Percentiles rank a stretch among this genome's conserved stretches.
Conservation (phyloP, 2,888 invertebrate species). For the Helicoverpa assulta region DNA sequence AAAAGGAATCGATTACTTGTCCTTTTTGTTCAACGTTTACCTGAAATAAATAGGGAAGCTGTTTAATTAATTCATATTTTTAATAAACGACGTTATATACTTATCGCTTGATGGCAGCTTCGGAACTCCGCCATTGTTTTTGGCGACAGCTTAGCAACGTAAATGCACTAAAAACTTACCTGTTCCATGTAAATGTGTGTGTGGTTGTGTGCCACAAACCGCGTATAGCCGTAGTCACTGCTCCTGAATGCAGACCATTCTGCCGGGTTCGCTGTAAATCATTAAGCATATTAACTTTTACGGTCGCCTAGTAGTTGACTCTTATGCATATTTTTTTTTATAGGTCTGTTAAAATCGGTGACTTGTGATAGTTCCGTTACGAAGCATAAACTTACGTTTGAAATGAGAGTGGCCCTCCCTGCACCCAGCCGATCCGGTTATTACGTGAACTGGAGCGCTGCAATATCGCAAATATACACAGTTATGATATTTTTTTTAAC, state of each 20-base stretch:
- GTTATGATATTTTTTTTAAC: background rate
- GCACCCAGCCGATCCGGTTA: constrained; percentile 88
- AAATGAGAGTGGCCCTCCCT: constrained; percentile 93
- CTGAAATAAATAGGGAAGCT: constrained; percentile 71
- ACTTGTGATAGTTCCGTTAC: background rate
- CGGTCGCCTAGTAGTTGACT: too few relatives aligned
- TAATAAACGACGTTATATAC: background rate
- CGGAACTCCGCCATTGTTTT: too few relatives aligned
- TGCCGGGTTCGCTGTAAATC: constrained; percentile 86
- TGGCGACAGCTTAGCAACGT: too few relatives aligned
- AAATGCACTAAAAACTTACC: constrained; percentile 76
- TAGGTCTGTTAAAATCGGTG: too few relatives aligned
- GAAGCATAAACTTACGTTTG: constrained; percentile 77
- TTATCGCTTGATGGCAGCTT: too few relatives aligned
- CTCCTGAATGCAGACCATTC: constrained; percentile 92
- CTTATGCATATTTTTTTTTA: too few relatives aligned
- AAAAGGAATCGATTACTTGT: constrained; percentile 92
- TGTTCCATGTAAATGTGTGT: constrained; percentile 98
- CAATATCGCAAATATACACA: constrained; percentile 75
- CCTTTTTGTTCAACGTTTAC: constrained; percentile 93
- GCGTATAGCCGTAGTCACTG: constrained; percentile 97
- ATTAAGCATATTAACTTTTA: too few relatives aligned
- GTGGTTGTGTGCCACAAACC: constrained; percentile 94
- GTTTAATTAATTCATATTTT: background rate
- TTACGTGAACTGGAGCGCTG: constrained; percentile 96